phyloP scores from a whole-genome alignment of 2,797 vertebrate species.

The Myripristis jacobus region DNA sequence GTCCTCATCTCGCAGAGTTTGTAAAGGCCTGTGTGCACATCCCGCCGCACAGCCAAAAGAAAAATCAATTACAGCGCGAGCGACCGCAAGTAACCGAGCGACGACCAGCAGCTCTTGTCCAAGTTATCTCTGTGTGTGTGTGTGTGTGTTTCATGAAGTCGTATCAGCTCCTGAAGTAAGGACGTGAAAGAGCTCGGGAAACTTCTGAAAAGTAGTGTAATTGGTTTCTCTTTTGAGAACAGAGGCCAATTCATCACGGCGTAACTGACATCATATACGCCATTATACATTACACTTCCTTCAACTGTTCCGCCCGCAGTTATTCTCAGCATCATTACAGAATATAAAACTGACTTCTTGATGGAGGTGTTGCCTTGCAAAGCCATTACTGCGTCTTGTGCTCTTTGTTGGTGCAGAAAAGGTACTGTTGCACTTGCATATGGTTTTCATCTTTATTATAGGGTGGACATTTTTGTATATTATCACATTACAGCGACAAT shows the following conservation, averaged over 20 bases:
- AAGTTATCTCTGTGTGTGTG: background rate
- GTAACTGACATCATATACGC: background rate
- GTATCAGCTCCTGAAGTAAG: background rate
- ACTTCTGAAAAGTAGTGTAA: background rate
- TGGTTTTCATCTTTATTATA: too few species aligned
- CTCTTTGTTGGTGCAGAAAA: too few species aligned
- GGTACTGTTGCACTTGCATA: too few species aligned
- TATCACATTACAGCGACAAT: too few species aligned
- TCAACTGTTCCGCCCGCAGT: background rate
- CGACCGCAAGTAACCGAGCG: background rate
- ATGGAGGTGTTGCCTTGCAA: too few species aligned
- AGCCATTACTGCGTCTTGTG: too few species aligned
- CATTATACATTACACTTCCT: background rate
- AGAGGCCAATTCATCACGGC: background rate
- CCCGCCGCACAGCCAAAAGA: background rate
- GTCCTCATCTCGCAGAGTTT: background rate
- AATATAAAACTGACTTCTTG: too few species aligned
- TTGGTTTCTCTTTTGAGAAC: background rate
- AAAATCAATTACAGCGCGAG: background rate
- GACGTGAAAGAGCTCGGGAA: background rate
- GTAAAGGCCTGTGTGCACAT: background rate
- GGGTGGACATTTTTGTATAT: too few species aligned
- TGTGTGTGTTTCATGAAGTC: background rate
- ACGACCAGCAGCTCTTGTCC: background rate
- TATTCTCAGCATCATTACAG: background rate